phyloP scores from a whole-genome alignment of 2,113 vertebrate genomes.

The Rhynchopsitta pachyrhyncha region DNA sequence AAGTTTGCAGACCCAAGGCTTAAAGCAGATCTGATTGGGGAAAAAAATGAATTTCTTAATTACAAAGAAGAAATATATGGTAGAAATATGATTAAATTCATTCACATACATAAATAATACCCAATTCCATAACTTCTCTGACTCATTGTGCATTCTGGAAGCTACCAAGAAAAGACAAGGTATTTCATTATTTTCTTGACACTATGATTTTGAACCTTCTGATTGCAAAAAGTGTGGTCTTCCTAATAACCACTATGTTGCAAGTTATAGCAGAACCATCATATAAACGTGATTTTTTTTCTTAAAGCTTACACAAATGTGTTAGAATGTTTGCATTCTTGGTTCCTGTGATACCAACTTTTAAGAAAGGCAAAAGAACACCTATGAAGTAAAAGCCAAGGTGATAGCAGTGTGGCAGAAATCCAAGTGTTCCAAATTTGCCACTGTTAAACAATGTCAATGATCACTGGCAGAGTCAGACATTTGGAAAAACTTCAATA shows the following conservation, averaged over 20 bases:
- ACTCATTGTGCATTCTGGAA: background rate
- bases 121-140: background rate
- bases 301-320: background rate
- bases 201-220: background rate
- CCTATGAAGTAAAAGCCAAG: background rate
- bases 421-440: background rate
- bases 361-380: background rate
- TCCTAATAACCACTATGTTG: background rate
- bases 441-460: background rate
- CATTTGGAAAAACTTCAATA: background rate
- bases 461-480: background rate
- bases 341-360: background rate
- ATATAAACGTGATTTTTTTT: background rate
- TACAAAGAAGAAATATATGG: background rate
- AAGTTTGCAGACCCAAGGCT: background rate
- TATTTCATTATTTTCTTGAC: background rate
- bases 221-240: background rate
- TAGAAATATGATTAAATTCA: background rate
- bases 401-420: background rate
- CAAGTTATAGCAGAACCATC: background rate
- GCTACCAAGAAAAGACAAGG: background rate
- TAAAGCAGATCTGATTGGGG: background rate
- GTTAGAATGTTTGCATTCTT: constrained; percentile 21
- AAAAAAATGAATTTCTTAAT: background rate
- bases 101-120: background rate